Conservation (phyloP, 1,140 invertebrate genomes). For the Drosophila bocki region DNA sequence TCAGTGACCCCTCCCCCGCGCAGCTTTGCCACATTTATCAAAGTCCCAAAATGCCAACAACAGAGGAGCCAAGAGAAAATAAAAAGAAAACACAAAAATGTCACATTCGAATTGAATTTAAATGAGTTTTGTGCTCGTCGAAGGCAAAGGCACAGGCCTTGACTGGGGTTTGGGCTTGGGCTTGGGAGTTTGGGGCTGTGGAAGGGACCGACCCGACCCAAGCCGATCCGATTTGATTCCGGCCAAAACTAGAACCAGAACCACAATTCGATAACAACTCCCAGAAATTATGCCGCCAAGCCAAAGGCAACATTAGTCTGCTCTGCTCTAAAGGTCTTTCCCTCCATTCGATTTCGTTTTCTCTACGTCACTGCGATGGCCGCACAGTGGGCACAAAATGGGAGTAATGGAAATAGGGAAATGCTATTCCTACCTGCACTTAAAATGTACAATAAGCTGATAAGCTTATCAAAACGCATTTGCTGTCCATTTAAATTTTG, state of each 20-base stretch:
- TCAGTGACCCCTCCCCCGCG: constrained; percentile 57
- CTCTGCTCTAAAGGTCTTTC: constrained; percentile 23
- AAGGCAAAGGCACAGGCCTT: constrained; percentile 2
- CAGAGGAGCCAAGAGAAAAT: constrained; percentile 28
- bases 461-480: background rate
- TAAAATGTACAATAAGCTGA: constrained; percentile 1
- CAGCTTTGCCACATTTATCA: constrained; percentile 70
- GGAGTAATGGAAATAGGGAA: background rate
- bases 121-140: constrained; percentile 69
- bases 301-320: constrained; percentile 53
- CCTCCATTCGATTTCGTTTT: constrained; percentile 20
- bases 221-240: constrained; percentile 21
- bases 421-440: background rate
- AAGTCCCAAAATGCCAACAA: constrained; percentile 62
- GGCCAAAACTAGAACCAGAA: constrained; percentile 34
- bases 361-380: constrained; percentile 21
- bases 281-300: constrained; percentile 57
- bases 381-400: constrained; percentile 28
- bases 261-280: constrained; percentile 62
- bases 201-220: constrained; percentile 3
- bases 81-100: constrained; percentile 66
- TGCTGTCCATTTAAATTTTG: background rate
- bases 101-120: constrained; percentile 82
- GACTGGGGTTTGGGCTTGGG: background rate
- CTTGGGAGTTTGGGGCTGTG: background rate